A percentile compares a stretch with the other conserved stretches of the same genome.
Evolutionary conservation across 2,888 invertebrate genomes (phyloP).

Genomic region (Isoperla grammatica): DNA sequence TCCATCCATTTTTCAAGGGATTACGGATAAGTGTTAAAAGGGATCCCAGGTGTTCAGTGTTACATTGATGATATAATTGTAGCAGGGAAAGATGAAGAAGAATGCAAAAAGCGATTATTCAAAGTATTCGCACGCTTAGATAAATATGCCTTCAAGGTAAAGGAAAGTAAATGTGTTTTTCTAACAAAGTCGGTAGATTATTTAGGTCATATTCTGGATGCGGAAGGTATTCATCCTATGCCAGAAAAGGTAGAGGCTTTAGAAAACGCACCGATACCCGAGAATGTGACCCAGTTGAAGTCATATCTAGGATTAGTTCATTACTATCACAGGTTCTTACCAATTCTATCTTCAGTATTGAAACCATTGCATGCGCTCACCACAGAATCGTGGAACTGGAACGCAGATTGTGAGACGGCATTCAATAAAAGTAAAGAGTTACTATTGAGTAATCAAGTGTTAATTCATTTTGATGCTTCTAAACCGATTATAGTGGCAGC

Average conservation of each 20-base stretch:
- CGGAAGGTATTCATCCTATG: constrained; percentile 6
- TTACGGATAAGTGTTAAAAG: too few relatives aligned
- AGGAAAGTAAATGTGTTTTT: too few relatives aligned
- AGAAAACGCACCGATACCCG: not conserved
- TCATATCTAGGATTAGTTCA: constrained; percentile 2
- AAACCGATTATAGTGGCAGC: not conserved
- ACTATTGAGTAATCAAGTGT: not conserved
- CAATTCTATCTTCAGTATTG: not conserved
- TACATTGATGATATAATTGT: too few relatives aligned
- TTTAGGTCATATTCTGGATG: constrained; percentile 3
- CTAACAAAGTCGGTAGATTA: too few relatives aligned
- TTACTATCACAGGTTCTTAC: constrained; percentile 13
- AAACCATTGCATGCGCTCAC: not conserved
- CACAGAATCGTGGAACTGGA: not conserved
- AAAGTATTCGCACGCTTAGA: too few relatives aligned
- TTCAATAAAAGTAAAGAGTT: too few relatives aligned
- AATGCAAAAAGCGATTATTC: too few relatives aligned
- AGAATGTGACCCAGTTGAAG: constrained; percentile 1
- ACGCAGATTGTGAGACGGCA: not conserved
- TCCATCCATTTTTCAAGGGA: too few relatives aligned
- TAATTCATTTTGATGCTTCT: not conserved
- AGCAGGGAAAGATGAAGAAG: too few relatives aligned
- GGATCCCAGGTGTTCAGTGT: too few relatives aligned
- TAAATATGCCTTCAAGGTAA: too few relatives aligned
- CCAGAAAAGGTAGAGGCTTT: constrained; percentile 4